These are phyloP conservation scores for Rattus norvegicus DNA, from an alignment of 2,113 vertebrate species.

Conservation along the genomic window DNA sequence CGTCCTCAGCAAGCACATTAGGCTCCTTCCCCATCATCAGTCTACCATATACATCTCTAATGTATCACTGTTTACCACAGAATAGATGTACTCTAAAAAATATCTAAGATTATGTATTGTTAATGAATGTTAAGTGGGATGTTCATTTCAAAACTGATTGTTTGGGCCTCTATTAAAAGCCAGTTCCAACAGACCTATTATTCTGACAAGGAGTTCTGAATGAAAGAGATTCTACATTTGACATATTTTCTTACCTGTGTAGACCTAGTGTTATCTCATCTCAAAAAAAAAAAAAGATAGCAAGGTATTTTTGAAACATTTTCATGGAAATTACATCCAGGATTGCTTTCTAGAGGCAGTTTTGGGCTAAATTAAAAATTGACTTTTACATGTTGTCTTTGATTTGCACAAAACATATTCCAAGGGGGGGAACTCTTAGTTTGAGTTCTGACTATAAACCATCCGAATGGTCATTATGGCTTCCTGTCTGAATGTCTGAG, in stretches of 20 bases:
- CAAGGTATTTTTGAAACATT: background rate
- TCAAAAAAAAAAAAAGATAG: background rate
- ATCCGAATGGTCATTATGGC: background rate
- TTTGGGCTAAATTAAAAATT: background rate
- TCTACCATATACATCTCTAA: conserved; percentile 20
- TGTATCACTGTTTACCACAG: background rate
- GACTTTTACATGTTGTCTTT: background rate
- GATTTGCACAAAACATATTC: background rate
- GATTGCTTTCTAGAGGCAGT: conserved; percentile 20
- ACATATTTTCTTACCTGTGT: background rate
- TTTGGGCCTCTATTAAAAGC: background rate
- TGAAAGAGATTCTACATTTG: background rate
- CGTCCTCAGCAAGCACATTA: background rate
- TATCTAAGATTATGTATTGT: background rate
- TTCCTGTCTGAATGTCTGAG: background rate
- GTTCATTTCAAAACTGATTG: conserved; percentile 46
- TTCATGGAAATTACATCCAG: background rate
- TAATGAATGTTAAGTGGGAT: background rate
- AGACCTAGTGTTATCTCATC: background rate
- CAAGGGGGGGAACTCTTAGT: background rate
- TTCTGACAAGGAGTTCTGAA: background rate
- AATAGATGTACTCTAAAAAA: background rate
- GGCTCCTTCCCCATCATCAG: background rate
- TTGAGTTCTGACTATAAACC: background rate
- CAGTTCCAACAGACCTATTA: background rate